A percentile compares a stretch with the other conserved stretches of the same genome.
These are phyloP conservation scores for Sebastes vulpes DNA, from an alignment of 2,797 vertebrate genomes.

Conservation along the genomic window DNA sequence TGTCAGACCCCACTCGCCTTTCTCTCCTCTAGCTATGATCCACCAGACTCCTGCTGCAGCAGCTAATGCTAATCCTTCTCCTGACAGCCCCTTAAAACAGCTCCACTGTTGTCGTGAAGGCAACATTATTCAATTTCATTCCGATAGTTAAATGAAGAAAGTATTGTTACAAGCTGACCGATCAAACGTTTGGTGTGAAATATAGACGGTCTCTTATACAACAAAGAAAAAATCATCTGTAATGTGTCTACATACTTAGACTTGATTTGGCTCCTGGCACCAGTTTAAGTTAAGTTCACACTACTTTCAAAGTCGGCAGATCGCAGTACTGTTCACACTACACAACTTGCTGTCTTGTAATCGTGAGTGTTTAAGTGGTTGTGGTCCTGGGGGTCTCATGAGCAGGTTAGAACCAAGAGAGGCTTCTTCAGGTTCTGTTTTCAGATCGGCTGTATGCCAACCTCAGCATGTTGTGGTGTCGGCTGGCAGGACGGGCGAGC, in stretches of 20 bases:
- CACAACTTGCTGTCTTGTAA: too few relatives aligned
- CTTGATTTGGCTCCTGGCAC: neutral
- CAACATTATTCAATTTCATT: conserved; percentile 4
- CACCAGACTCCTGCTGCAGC: conserved; percentile 41
- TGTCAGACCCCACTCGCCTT: conserved; percentile 60
- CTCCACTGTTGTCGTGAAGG: conserved; percentile 11
- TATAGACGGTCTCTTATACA: neutral
- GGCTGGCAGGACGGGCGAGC: too few relatives aligned
- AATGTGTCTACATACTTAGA: neutral
- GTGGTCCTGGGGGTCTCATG: too few relatives aligned
- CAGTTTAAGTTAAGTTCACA: too few relatives aligned
- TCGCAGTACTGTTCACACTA: too few relatives aligned
- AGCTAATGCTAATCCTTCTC: conserved; percentile 44
- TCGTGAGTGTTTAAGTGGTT: too few relatives aligned
- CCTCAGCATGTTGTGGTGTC: too few relatives aligned
- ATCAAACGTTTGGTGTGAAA: conserved; percentile 10
- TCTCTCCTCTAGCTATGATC: conserved; percentile 61
- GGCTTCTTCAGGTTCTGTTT: too few relatives aligned
- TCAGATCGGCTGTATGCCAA: too few relatives aligned
- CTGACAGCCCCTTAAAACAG: conserved; percentile 45
- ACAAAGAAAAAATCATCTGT: neutral
- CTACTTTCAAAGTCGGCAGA: too few relatives aligned
- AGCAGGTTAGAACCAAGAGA: too few relatives aligned
- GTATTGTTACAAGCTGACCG: neutral
- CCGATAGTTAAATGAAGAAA: conserved; percentile 8